Evolutionary conservation across 2,888 invertebrate genomes (phyloP).

Genomic region (Nasonovia ribisnigri): DNA sequence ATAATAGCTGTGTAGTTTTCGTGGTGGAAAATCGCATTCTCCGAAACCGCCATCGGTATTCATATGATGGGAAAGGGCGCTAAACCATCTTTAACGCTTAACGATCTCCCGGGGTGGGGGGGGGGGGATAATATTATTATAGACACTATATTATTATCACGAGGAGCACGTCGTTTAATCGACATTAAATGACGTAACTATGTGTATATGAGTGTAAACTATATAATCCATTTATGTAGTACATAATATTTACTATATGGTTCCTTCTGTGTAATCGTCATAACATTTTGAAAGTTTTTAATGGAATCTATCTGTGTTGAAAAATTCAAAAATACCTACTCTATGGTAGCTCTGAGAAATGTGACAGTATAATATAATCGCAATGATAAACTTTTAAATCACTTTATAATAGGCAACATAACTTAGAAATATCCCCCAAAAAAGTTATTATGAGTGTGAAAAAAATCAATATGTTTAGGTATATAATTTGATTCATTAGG

Average conservation of each 20-base stretch:
- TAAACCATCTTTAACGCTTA: neutral
- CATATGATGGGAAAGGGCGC: neutral
- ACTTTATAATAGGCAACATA: no score
- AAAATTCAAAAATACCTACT: neutral
- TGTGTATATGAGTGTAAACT: neutral
- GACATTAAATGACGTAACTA: neutral
- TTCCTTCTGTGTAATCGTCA: neutral
- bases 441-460: no score
- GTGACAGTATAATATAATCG: no score
- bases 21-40: neutral
- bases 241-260: neutral
- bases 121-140: neutral
- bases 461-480: no score
- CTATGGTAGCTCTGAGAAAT: neutral
- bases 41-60: neutral
- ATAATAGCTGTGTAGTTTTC: neutral
- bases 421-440: no score
- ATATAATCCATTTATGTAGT: neutral
- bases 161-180: neutral
- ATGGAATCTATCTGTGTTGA: neutral
- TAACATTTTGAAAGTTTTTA: neutral
- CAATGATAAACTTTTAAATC: no score
- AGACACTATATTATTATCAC: neutral
- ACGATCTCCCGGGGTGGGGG: neutral
- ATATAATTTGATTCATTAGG: no score